Base-by-base conservation (phyloP, 2,113 vertebrate genomes). In the Colossoma macropomum region DNA sequence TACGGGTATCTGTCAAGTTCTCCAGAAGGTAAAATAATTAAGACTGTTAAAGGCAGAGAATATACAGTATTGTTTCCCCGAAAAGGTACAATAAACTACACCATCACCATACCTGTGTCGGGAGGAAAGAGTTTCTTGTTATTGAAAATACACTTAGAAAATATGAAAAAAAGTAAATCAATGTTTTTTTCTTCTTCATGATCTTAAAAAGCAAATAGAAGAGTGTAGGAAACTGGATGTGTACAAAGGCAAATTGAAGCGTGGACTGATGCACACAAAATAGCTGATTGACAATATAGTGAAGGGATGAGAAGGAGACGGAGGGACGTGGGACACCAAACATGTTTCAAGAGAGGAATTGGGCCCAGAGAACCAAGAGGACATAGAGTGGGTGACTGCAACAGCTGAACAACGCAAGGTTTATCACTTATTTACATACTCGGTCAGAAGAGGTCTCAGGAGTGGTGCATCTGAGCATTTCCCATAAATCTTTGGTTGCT, bases 41-140 rank as follows among this genome's bases (percentile, higher is more conserved):
- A 95, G 94, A 95, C 94, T 95, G 93, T 94, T 90, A 93, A 95
- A 95, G 94, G 94, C 94, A 94, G 94, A 92, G 92, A 88, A 93
- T 94, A 93, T 94, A 95, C 92, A 94, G 91, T 94, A 93, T 93
- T 92, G 91, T 94, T 93, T 94, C 93, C 94, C 93, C 77, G 80
- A 90, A 92, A 92, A 92, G 93, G 94, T 93, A 94, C 93, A 93
- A 93, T 91, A 93, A 86, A 94, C 93, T 93, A 93, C 94, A 94
- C 92, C 94, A 94, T 92, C 92, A 94, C 93, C 93, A 92, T 93
- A 93, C 92, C 93, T 89, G 92, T 89, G 88, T 93, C 90, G 89
- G 92, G 90, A 94, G 92, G 90, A 93, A 91, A 87, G 90, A 85
- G 84, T 90, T 88, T 90, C 74, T 70, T 90, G 91, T 94, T 93